Conservation (phyloP, 2,113 vertebrate species). For the Shinisaurus crocodilurus region DNA sequence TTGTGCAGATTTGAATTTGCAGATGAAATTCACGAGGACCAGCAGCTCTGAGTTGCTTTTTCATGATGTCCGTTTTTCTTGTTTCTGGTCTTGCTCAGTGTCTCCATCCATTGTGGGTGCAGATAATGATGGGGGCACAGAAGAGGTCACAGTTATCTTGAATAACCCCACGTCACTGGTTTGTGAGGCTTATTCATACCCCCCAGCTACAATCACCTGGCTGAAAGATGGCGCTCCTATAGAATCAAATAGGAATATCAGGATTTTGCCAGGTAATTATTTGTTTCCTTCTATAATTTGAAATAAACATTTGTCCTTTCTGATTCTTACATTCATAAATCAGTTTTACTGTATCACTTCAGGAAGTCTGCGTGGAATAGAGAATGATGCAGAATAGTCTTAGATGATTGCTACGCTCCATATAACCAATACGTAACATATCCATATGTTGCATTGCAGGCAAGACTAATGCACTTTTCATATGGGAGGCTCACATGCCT, state of each 20-base stretch:
- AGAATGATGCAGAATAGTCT: neutral
- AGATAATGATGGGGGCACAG: conserved; percentile 77
- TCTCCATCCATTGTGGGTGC: conserved; percentile 89
- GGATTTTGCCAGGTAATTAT: conserved; percentile 90
- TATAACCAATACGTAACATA: no score
- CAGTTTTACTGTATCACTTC: neutral
- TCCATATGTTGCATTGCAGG: neutral
- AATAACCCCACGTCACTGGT: conserved; percentile 91
- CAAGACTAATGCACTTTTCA: neutral
- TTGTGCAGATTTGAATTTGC: neutral
- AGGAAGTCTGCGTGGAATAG: neutral
- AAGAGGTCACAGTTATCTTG: conserved; percentile 90
- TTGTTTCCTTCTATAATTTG: neutral
- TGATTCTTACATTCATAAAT: conserved; percentile 23
- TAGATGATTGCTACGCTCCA: neutral
- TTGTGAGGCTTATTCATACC: conserved; percentile 94
- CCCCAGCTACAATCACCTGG: conserved; percentile 92
- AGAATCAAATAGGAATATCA: conserved; percentile 85
- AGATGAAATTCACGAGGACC: neutral
- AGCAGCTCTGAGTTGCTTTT: neutral
- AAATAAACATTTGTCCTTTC: neutral
- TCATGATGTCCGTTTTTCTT: neutral
- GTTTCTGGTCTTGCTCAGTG: conserved; percentile 75
- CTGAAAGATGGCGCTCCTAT: conserved; percentile 88
- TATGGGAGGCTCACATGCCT: neutral